Percentiles rank a stretch among this genome's conserved stretches.
Evolutionary conservation across 2,113 vertebrate species (phyloP).

Genomic region (Sprattus sprattus): DNA sequence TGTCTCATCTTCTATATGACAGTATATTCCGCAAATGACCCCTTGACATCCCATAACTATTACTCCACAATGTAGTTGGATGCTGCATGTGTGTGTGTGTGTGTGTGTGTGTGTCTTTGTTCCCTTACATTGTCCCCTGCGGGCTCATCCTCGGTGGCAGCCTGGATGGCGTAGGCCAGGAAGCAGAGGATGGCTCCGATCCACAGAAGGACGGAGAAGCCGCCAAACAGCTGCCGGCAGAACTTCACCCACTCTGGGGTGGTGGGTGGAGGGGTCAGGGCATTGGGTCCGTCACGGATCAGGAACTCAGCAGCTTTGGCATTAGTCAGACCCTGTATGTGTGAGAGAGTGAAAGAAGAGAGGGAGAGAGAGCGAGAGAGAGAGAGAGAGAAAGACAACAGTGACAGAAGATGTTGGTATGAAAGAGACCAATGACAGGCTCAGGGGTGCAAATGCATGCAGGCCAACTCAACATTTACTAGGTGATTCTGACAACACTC

Average conservation of each 20-base stretch:
- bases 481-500: background rate
- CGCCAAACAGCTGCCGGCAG: constrained; percentile 89
- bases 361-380: background rate
- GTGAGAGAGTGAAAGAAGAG: constrained; percentile 5
- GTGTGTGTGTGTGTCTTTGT: background rate
- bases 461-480: background rate
- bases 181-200: constrained; percentile 91
- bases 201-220: constrained; percentile 91
- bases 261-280: constrained; percentile 87
- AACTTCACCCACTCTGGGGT: constrained; percentile 94
- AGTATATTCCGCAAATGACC: no score
- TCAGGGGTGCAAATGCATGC: background rate
- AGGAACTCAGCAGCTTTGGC: constrained; percentile 87
- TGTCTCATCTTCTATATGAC: no score
- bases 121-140: constrained; percentile 83
- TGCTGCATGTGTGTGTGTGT: background rate
- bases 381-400: background rate
- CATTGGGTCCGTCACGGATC: constrained; percentile 82
- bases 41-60: no score
- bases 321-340: constrained; percentile 82
- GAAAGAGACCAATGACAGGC: background rate
- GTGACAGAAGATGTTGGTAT: background rate
- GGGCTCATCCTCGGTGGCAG: constrained; percentile 83
- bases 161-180: constrained; percentile 89
- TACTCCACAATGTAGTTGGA: no score